Percentiles rank a stretch among this genome's conserved stretches.
These are phyloP conservation scores for Eurytoma californica DNA, from an alignment of 2,888 invertebrate species.

Conservation along the genomic window DNA sequence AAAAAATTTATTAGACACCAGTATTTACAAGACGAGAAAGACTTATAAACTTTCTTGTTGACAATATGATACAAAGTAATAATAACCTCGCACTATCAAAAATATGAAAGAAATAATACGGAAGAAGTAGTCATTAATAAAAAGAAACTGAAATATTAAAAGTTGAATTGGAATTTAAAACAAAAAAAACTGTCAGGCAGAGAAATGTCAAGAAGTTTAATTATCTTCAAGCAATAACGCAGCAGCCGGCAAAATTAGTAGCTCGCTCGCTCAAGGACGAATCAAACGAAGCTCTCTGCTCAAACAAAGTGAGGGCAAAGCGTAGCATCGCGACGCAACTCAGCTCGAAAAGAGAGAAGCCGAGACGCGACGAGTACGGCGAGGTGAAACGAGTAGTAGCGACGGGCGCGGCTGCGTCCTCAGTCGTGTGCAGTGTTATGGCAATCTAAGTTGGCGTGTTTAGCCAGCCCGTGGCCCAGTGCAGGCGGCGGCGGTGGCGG, in stretches of 20 bases:
- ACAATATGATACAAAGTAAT: not conserved
- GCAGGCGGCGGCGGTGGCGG: slow-evolving; percentile 59
- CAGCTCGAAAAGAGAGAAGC: slow-evolving; percentile 2
- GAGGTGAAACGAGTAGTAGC: not conserved
- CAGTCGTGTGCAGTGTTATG: slow-evolving; percentile 61
- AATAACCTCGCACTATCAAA: not conserved
- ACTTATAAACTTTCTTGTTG: no score
- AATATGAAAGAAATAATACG: no score
- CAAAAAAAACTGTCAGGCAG: no score
- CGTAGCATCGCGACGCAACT: not conserved
- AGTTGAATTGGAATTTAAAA: no score
- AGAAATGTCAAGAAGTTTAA: not conserved
- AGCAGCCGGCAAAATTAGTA: slow-evolving; percentile 30
- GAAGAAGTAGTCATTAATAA: no score
- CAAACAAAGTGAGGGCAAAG: not conserved
- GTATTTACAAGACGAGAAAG: no score
- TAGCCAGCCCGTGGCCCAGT: slow-evolving; percentile 65
- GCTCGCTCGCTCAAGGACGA: not conserved
- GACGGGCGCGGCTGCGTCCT: no score
- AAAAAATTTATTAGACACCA: no score
- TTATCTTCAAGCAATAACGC: not conserved
- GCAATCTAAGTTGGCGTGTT: slow-evolving; percentile 71
- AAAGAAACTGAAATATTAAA: no score
- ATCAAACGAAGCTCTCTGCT: slow-evolving; percentile 9
- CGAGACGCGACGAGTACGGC: not conserved